phyloP scores from a whole-genome alignment of 2,113 vertebrate genomes.

The Dermatemys mawii region DNA sequence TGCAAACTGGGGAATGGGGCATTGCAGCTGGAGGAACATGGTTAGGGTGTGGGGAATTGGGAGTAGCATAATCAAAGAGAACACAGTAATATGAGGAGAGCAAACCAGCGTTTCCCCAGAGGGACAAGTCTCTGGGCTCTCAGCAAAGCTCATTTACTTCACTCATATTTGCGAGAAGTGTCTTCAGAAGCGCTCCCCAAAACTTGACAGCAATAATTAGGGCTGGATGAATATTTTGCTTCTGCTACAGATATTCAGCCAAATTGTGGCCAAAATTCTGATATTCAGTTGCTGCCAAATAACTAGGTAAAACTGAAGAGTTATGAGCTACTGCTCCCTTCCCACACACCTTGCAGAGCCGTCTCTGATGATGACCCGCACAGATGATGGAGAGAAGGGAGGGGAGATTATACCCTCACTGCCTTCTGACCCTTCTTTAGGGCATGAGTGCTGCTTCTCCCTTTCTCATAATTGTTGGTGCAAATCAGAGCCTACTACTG shows the following conservation, averaged over 20 bases:
- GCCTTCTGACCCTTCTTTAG: fast-evolving
- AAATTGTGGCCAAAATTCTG: not conserved
- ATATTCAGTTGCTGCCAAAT: not conserved
- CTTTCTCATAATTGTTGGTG: not conserved
- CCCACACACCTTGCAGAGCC: not conserved
- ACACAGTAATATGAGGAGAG: not conserved
- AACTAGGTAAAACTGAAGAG: not conserved
- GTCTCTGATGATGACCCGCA: not conserved
- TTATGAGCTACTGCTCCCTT: not conserved
- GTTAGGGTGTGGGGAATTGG: not conserved
- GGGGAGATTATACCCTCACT: fast-evolving
- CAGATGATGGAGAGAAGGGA: too few species aligned
- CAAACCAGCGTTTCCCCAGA: not conserved
- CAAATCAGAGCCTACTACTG: not conserved
- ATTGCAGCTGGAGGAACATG: not conserved
- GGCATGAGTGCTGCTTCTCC: not conserved
- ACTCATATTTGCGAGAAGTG: too few species aligned
- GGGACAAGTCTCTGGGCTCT: not conserved
- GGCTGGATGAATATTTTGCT: not conserved
- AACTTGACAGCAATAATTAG: not conserved
- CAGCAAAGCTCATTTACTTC: not conserved
- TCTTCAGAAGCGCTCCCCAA: not conserved
- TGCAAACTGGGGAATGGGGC: fast-evolving
- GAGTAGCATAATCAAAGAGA: not conserved
- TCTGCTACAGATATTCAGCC: not conserved